A percentile compares a stretch with the other conserved stretches of the same genome.
Evolutionary conservation across 1,140 invertebrate genomes (phyloP).

Genomic region (Lordiphosa collinella): DNA sequence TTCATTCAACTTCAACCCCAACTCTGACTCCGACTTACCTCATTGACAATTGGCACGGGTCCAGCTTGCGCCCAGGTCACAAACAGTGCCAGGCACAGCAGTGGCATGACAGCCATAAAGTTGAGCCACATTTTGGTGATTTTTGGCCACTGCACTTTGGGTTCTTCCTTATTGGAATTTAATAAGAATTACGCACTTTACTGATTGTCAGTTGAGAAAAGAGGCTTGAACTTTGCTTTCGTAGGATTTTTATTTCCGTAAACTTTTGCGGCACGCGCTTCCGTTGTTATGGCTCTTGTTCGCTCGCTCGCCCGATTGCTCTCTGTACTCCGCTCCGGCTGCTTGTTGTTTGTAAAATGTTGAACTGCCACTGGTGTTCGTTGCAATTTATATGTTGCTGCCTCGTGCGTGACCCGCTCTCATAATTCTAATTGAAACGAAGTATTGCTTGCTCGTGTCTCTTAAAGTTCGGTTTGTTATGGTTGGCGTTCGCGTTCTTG

Average conservation of each 20-base stretch:
- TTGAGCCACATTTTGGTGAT: constrained; percentile 61
- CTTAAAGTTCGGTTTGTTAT: constrained; percentile 65
- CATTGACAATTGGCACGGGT: constrained; percentile 78
- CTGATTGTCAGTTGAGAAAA: constrained; percentile 9
- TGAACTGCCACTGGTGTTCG: constrained; percentile 33
- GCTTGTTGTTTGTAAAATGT: constrained; percentile 60
- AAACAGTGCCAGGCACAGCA: constrained; percentile 56
- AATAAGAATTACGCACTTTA: constrained; percentile 17
- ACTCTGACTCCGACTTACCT: constrained; percentile 55
- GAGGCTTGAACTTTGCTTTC: constrained; percentile 29
- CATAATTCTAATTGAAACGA: constrained; percentile 51
- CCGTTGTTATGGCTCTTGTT: constrained; percentile 23
- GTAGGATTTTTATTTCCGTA: constrained; percentile 57
- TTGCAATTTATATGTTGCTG: constrained; percentile 55
- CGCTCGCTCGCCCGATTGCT: constrained; percentile 17
- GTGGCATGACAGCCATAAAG: constrained; percentile 58
- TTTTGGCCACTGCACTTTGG: constrained; percentile 23
- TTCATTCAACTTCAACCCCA: constrained; percentile 5
- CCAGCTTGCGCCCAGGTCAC: constrained; percentile 62
- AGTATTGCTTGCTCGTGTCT: constrained; percentile 5
- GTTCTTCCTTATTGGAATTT: constrained; percentile 14
- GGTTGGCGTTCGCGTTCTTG: constrained; percentile 14
- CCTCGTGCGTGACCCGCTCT: constrained; percentile 59
- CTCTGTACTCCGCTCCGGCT: constrained; percentile 19
- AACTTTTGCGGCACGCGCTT: constrained; percentile 74